A percentile compares a stretch with the other conserved stretches of the same genome.
Evolutionary conservation across 2,888 invertebrate species (phyloP).

Genomic region (Lochmaea capreae): DNA sequence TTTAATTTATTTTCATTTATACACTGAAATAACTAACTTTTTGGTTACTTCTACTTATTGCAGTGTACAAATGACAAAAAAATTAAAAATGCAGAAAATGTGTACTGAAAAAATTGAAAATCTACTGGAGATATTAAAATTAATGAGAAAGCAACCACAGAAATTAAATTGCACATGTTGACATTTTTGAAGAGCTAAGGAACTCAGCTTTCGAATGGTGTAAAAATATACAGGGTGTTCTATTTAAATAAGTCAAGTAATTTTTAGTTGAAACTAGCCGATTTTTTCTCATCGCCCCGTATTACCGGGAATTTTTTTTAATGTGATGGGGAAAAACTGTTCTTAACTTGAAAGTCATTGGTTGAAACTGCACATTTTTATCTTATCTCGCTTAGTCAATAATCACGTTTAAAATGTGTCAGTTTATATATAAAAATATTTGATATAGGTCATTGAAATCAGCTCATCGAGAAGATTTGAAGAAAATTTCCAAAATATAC

Average conservation of each 20-base stretch:
- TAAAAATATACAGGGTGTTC: neutral
- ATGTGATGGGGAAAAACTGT: no score
- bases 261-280: neutral
- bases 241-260: neutral
- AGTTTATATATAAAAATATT: slow-evolving; percentile 1
- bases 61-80: no score
- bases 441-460: no score
- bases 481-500: neutral
- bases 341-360: no score
- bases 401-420: neutral
- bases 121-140: neutral
- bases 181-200: slow-evolving; percentile 1
- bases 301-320: neutral
- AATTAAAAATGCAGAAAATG: no score
- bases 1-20: slow-evolving; percentile 2
- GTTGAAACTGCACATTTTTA: no score
- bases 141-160: no score
- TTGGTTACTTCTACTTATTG: no score
- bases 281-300: neutral
- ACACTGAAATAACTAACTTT: neutral
- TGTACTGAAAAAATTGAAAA: no score
- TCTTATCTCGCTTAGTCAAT: neutral
- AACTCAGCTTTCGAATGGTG: neutral
- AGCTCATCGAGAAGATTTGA: no score
- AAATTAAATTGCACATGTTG: neutral